phyloP scores from a whole-genome alignment of 1,140 invertebrate species.

The Metaphire vulgaris region DNA sequence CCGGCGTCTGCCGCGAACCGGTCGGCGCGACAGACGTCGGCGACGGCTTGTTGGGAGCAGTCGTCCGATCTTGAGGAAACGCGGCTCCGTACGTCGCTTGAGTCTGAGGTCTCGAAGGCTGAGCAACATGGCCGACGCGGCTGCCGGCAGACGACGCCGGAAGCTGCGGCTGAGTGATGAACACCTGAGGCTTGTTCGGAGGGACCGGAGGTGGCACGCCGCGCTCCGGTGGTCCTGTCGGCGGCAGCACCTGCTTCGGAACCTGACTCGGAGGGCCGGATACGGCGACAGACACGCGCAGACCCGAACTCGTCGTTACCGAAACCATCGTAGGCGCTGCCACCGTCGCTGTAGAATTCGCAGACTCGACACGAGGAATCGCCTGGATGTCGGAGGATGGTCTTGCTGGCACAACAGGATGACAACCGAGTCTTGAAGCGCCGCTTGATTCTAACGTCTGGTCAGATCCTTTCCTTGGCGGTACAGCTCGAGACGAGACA shows the following conservation, averaged over 20 bases:
- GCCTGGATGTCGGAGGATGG: too few species aligned
- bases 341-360: too few species aligned
- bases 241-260: slow-evolving; percentile 30
- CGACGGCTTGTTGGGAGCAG: neutral
- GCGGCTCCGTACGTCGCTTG: neutral
- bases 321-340: neutral
- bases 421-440: too few species aligned
- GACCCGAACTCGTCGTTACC: neutral
- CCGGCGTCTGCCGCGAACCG: neutral
- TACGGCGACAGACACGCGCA: slow-evolving; percentile 26
- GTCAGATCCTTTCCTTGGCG: too few species aligned
- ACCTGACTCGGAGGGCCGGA: slow-evolving; percentile 28
- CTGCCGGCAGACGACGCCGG: neutral
- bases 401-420: too few species aligned
- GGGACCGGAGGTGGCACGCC: slow-evolving; percentile 76
- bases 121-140: neutral
- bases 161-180: slow-evolving; percentile 55
- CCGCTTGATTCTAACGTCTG: too few species aligned
- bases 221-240: slow-evolving; percentile 49
- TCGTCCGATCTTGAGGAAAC: neutral
- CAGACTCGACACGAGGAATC: too few species aligned
- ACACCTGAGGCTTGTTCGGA: slow-evolving; percentile 72
- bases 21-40: neutral
- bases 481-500: too few species aligned
- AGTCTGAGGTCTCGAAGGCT: neutral